Conservation (phyloP, 2,797 vertebrate genomes). For the Myotis planiceps region DNA sequence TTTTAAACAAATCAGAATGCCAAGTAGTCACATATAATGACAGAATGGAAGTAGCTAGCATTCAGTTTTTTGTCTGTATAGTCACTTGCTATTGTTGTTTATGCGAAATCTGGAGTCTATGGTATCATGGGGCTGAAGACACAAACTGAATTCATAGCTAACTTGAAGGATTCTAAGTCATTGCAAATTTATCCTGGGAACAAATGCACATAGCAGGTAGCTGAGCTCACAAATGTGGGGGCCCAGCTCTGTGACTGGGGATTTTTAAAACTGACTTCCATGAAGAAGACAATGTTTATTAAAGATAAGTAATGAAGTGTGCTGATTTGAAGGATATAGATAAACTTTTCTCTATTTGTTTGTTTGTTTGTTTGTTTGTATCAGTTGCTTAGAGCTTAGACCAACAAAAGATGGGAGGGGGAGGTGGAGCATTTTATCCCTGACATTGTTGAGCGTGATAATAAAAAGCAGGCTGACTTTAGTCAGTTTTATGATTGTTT, state of each 20-base stretch:
- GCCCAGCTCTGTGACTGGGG: neutral
- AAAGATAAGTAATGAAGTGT: neutral
- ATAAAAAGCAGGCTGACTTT: constrained; percentile 17
- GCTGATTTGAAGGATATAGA: neutral
- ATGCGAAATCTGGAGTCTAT: neutral
- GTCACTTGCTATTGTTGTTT: neutral
- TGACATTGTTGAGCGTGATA: neutral
- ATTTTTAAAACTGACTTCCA: constrained; percentile 7
- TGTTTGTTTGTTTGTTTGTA: constrained; percentile 14
- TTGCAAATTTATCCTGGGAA: neutral
- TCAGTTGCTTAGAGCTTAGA: constrained; percentile 25
- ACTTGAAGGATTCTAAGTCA: neutral
- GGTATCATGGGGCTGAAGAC: neutral
- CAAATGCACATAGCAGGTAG: neutral
- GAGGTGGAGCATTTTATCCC: neutral
- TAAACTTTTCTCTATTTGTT: neutral
- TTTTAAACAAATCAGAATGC: constrained; percentile 18
- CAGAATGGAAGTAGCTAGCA: neutral
- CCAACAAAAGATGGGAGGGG: neutral
- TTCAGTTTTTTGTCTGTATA: neutral
- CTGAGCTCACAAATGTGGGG: neutral
- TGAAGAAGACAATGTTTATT: neutral
- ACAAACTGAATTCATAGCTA: neutral
- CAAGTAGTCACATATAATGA: neutral
- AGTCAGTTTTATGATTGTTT: constrained; percentile 21